Base-by-base conservation (phyloP, 2,888 invertebrate genomes). In the Sinohyriopsis cumingii region DNA sequence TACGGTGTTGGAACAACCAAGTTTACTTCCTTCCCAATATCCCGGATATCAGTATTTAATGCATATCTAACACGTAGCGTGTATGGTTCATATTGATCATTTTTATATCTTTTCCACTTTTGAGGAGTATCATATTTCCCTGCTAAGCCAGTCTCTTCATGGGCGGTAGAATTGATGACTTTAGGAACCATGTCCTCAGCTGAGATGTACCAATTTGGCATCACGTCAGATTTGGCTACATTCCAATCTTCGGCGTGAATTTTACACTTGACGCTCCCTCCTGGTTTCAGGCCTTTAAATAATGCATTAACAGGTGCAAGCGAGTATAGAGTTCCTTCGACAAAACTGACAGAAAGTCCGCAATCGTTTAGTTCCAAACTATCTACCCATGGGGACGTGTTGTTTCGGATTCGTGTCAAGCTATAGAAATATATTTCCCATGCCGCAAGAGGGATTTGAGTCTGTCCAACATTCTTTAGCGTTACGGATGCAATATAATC, bases 391-490 rank as follows among this genome's bases (percentile, higher is more conserved):
- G 45, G 45, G 45, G 45, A 45, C 12, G 9, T 12, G 45, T 12
- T 1, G 12, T 12, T 45, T 45, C 45, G 12, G 45, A 45, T 45
- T 45, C 12, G 12, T 1, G 45, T 45, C 45, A 45, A 72, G 64
- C 77, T 75, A 69, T 80, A 78, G 45, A 84, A 81, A 62, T 84
- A 84, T 18, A 87, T 76, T 22, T 70, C 78, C 86, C 86, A 87
- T 63, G 77, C 78, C 19, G 83, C 84, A 6, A 65, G 60, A 7
- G 67, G 59, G 2, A 86, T 68, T 1, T 72, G 45, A 9, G 56
- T 55, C n/a, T 57, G 55, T 12, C 84, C 84, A 12, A 12, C 12
- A 45, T 45, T 45, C 12, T 1, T 45, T 45, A 45, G 45, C 12
- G 45, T 45, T 45, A 45, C 12, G 1, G 45, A 45, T 45, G 45